These are phyloP conservation scores for Trichopoda pennipes DNA, from an alignment of 2,888 invertebrate species.

Conservation along the genomic window DNA sequence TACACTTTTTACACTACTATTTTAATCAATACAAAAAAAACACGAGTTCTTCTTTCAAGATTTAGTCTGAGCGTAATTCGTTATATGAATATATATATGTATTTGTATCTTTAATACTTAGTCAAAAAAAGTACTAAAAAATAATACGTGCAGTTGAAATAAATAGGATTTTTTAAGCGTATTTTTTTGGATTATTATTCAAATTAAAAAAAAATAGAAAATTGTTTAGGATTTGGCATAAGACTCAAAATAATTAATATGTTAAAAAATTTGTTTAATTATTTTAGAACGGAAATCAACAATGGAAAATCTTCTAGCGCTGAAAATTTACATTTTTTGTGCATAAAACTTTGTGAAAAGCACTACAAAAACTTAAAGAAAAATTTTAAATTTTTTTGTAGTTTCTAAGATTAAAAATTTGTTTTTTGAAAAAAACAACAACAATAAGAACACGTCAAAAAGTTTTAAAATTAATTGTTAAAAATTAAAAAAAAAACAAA, in stretches of 20 bases:
- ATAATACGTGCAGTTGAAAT: too few relatives aligned
- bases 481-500: background rate
- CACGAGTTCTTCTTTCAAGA: too few relatives aligned
- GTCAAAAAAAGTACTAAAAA: too few relatives aligned
- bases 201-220: background rate
- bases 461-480: background rate
- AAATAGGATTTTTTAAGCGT: background rate
- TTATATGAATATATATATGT: too few relatives aligned
- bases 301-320: conserved; percentile 73
- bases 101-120: too few relatives aligned
- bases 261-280: conserved; percentile 69
- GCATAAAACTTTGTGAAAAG: conserved; percentile 43
- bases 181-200: background rate
- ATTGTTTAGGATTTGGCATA: conserved; percentile 38
- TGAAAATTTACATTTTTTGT: conserved; percentile 56
- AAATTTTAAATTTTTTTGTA: conserved; percentile 18
- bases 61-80: too few relatives aligned
- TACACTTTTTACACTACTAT: too few relatives aligned
- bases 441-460: background rate
- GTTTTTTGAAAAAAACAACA: background rate
- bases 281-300: conserved; percentile 71
- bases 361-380: background rate
- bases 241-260: conserved; percentile 56
- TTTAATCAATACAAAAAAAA: too few relatives aligned
- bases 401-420: conserved; percentile 11